These are phyloP conservation scores for Pan troglodytes DNA, from an alignment of 2,113 vertebrate genomes.

Conservation along the genomic window NHGRI_mPanTro3-v2.1_pri NC_072416.2:78004001-78004500, in stretches of 20 bases:
- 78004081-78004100: neutral
- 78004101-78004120: slow-evolving; percentile 61
- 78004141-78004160: slow-evolving; percentile 61
- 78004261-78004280: slow-evolving; percentile 75
- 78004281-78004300: slow-evolving; percentile 57
- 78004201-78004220: neutral
- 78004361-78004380: neutral
- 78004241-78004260: slow-evolving; percentile 46
- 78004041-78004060: neutral
- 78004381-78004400: neutral
- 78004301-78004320: slow-evolving; percentile 56
- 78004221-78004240: slow-evolving; percentile 58
- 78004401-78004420: rapidly evolving
- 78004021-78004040: neutral
- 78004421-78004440: neutral
- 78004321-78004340: slow-evolving; percentile 49
- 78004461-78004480: neutral
- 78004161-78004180: slow-evolving; percentile 46
- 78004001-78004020: neutral
- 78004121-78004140: slow-evolving; percentile 62
- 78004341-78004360: slow-evolving; percentile 44
- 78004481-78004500: neutral
- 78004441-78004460: neutral
- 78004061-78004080: neutral
- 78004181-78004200: slow-evolving; percentile 59